Evolutionary conservation across 1,140 invertebrate species (phyloP).

Genomic region (Dreissena rostriformis): DNA sequence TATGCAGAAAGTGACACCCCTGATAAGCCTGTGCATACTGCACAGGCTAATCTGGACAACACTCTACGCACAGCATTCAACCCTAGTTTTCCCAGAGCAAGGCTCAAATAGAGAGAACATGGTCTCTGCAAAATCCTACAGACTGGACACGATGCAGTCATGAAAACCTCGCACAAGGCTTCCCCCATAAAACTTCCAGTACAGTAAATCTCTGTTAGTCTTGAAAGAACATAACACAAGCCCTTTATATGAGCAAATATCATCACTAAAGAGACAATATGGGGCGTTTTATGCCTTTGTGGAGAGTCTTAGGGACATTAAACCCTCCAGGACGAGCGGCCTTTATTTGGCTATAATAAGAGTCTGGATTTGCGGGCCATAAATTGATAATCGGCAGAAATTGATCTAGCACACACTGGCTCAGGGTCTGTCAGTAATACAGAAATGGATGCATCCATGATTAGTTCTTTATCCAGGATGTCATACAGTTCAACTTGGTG

Average conservation of each 20-base stretch:
- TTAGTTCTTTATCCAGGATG: not conserved
- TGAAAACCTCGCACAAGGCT: not conserved
- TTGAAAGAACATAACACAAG: conserved; percentile 45
- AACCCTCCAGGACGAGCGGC: conserved; percentile 36
- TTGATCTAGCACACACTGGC: conserved; percentile 22
- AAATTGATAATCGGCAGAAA: conserved; percentile 54
- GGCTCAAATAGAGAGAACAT: no score
- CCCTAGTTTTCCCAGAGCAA: no score
- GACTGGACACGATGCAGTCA: no score
- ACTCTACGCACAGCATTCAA: no score
- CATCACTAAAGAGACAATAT: conserved; percentile 49
- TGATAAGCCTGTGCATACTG: no score
- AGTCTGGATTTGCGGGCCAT: conserved; percentile 39
- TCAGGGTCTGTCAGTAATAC: not conserved
- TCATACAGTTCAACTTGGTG: not conserved
- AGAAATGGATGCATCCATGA: not conserved
- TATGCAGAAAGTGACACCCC: no score
- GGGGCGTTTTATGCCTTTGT: conserved; percentile 50
- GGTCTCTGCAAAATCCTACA: no score
- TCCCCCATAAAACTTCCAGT: conserved; percentile 2
- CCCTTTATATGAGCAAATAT: conserved; percentile 56
- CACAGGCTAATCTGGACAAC: no score
- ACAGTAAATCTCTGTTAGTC: conserved; percentile 40
- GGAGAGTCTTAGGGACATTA: conserved; percentile 32
- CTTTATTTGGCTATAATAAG: conserved; percentile 55